These are phyloP conservation scores for Fissipunctia ypsillon DNA, from an alignment of 2,888 invertebrate species.

Conservation along the genomic window DNA sequence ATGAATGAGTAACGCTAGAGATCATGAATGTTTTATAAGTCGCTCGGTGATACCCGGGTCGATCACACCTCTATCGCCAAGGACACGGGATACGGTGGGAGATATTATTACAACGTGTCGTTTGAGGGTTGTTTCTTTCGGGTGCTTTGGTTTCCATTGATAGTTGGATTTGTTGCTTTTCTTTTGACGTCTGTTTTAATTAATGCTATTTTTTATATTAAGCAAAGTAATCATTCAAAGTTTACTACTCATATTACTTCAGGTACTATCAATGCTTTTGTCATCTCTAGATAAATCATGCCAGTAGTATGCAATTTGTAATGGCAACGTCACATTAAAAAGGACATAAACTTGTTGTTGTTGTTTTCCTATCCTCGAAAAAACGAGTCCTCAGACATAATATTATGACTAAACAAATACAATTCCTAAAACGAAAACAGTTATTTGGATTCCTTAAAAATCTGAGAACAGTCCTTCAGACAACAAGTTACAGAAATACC, in stretches of 20 bases:
- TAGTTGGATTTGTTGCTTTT: background rate
- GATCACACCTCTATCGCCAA: constrained; percentile 73
- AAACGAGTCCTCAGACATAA: background rate
- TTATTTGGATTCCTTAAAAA: background rate
- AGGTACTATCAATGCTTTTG: background rate
- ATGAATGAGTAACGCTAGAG: constrained; percentile 85
- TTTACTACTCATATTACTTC: background rate
- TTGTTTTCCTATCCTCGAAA: background rate
- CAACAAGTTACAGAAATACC: no score
- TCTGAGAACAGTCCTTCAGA: background rate
- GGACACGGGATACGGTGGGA: constrained; percentile 58
- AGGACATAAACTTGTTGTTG: background rate
- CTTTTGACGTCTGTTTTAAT: background rate
- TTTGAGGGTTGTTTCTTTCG: constrained; percentile 40
- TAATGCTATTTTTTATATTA: background rate
- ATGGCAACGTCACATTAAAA: background rate
- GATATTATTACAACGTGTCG: constrained; percentile 52
- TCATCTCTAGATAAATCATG: background rate
- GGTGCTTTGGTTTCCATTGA: constrained; percentile 7
- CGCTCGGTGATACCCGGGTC: constrained; percentile 77
- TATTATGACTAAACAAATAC: background rate
- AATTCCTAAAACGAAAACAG: background rate
- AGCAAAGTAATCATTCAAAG: background rate
- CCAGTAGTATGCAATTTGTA: background rate
- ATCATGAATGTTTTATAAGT: constrained; percentile 88